Conservation (phyloP, 1,140 invertebrate species). For the Brachionus plicatilis region DNA sequence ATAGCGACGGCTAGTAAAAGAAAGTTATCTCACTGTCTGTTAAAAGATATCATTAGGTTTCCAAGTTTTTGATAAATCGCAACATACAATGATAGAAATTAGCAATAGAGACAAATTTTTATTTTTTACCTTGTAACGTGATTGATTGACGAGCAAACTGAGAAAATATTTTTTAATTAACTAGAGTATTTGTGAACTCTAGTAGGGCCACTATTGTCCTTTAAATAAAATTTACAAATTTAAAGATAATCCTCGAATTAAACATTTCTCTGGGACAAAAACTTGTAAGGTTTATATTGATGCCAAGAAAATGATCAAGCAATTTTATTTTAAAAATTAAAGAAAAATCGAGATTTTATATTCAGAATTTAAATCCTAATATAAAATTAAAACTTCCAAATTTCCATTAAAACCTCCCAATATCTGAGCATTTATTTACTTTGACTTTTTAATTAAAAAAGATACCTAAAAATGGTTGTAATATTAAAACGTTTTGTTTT, state of each 20-base stretch:
- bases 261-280: background rate
- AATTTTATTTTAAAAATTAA: background rate
- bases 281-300: background rate
- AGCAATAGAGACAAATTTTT: background rate
- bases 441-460: background rate
- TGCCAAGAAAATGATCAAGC: background rate
- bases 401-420: background rate
- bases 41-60: background rate
- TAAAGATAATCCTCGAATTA: background rate
- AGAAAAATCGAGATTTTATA: background rate
- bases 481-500: background rate
- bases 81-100: background rate
- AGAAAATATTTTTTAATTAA: background rate
- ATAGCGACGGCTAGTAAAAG: background rate
- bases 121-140: background rate
- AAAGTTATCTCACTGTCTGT: constrained; percentile 15
- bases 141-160: background rate
- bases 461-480: background rate
- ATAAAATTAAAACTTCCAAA: background rate
- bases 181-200: background rate
- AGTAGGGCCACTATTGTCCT: background rate
- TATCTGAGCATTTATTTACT: background rate
- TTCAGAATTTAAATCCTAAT: background rate
- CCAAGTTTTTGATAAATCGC: background rate
- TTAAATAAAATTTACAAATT: background rate